Percentiles rank a stretch among this genome's conserved stretches.
Conservation (phyloP, 2,113 vertebrate genomes). For the Lasiurus borealis region DNA sequence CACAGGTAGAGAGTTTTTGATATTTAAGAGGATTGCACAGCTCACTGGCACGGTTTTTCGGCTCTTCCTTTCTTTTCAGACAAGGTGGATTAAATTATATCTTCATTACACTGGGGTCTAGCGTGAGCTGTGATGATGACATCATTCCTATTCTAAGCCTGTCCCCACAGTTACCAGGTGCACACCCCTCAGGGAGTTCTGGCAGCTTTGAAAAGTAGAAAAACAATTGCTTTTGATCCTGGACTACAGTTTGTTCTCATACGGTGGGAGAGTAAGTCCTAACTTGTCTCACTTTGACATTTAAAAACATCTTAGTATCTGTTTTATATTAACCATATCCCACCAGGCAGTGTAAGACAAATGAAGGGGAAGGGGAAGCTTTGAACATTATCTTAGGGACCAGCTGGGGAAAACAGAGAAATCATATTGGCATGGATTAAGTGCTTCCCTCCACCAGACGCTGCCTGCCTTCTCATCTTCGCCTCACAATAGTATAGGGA, state of each 20-base stretch:
- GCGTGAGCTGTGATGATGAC: neutral
- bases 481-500: neutral
- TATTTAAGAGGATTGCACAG: neutral
- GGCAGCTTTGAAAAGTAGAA: conserved; percentile 11
- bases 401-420: neutral
- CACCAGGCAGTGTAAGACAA: conserved; percentile 29
- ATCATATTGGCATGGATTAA: neutral
- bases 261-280: conserved; percentile 23
- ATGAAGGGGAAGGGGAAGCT: neutral
- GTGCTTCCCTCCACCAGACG: neutral
- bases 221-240: conserved; percentile 57
- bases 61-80: conserved; percentile 58
- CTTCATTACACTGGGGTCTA: neutral
- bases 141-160: neutral
- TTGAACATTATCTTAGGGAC: neutral
- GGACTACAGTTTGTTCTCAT: neutral
- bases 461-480: neutral
- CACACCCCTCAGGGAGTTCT: neutral
- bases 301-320: conserved; percentile 49
- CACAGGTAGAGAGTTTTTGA: neutral
- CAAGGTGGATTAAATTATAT: conserved; percentile 10
- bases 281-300: conserved; percentile 60
- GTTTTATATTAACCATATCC: conserved; percentile 28
- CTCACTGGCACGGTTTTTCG: neutral
- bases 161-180: neutral